These are phyloP conservation scores for Myripristis murdjan DNA, from an alignment of 2,797 vertebrate species.

Conservation along the genomic window DNA sequence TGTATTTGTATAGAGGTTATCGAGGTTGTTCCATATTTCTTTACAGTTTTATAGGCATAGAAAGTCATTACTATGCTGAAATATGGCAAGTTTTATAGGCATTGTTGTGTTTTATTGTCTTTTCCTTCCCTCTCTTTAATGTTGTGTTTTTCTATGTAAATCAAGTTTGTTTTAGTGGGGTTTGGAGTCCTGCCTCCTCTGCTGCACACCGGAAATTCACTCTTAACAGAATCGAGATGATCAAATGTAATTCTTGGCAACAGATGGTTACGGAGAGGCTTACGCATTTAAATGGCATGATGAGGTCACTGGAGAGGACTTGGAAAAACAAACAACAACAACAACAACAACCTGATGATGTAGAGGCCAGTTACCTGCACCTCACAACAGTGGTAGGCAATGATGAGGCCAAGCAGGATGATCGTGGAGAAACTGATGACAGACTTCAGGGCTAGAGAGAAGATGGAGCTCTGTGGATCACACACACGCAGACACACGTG, in stretches of 20 bases:
- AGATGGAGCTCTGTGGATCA: conserved; percentile 90
- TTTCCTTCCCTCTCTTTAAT: too few species aligned
- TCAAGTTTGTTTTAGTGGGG: too few species aligned
- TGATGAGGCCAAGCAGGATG: conserved; percentile 91
- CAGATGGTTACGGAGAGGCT: background rate
- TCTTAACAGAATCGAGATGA: too few species aligned
- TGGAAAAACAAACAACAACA: too few species aligned
- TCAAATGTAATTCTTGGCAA: background rate
- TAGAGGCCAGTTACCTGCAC: conserved; percentile 88
- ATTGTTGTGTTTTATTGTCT: too few species aligned
- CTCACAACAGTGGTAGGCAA: conserved; percentile 93
- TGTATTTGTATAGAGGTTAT: too few species aligned
- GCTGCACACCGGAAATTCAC: background rate
- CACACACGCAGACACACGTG: conserved; percentile 31
- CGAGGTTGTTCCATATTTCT: too few species aligned
- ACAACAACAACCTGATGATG: background rate
- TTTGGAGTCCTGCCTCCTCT: too few species aligned
- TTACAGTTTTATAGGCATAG: too few species aligned
- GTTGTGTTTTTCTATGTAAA: too few species aligned
- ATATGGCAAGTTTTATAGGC: too few species aligned
- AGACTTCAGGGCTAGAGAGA: conserved; percentile 92
- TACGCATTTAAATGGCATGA: background rate
- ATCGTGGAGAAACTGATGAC: conserved; percentile 93
- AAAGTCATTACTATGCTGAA: too few species aligned
- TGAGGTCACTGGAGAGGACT: background rate